phyloP scores from a whole-genome alignment of 2,113 vertebrate species.

The human region GRCh38 chr6:3793501-3794000 shows the following conservation, averaged over 20 bases:
- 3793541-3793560: not conserved
- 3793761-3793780: not conserved
- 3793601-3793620: not conserved
- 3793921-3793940: not conserved
- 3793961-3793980: not conserved
- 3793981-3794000: too few relatives aligned
- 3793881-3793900: not conserved
- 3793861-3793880: not conserved
- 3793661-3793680: not conserved
- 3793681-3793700: not conserved
- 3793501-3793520: not conserved
- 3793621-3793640: not conserved
- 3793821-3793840: not conserved
- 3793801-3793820: not conserved
- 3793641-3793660: not conserved
- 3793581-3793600: not conserved
- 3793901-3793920: not conserved
- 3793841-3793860: not conserved
- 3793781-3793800: not conserved
- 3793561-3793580: not conserved
- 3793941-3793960: not conserved
- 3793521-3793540: not conserved
- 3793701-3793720: not conserved
- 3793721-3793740: not conserved
- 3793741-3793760: not conserved